A percentile compares a stretch with the other conserved stretches of the same genome.
Evolutionary conservation across 2,888 invertebrate species (phyloP).

Genomic region (Lithophane ornitopus): DNA sequence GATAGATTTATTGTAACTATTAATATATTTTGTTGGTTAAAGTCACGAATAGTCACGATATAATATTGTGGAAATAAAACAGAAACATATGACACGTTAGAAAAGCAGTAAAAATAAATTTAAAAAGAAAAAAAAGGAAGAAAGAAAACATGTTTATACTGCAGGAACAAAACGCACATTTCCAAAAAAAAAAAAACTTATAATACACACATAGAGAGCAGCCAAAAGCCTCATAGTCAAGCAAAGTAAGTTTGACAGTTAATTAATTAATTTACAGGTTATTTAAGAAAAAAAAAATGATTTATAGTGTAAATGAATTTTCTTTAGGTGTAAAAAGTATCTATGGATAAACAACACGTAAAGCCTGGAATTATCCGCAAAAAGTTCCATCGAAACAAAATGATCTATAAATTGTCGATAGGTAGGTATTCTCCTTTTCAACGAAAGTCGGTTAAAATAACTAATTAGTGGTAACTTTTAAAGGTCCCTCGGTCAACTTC

Average conservation of each 20-base stretch:
- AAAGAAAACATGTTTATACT: no score
- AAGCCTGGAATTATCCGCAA: background rate
- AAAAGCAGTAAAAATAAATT: background rate
- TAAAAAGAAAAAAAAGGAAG: no score
- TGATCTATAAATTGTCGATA: background rate
- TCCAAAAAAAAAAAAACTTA: no score
- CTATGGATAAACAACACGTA: background rate
- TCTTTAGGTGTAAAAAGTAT: background rate
- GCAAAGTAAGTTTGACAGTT: no score
- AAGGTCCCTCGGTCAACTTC: slow-evolving; percentile 60
- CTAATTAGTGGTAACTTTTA: slow-evolving; percentile 64
- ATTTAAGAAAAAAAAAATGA: background rate
- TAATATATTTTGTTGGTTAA: slow-evolving; percentile 53
- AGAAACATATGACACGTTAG: background rate
- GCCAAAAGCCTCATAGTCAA: no score
- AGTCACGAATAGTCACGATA: background rate
- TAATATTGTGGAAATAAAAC: no score
- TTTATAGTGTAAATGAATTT: background rate
- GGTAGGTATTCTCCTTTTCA: background rate
- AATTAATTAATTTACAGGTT: background rate
- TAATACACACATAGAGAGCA: no score
- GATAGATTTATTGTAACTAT: slow-evolving; percentile 71
- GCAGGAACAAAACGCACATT: no score
- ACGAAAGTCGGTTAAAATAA: slow-evolving; percentile 36
- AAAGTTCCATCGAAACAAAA: background rate